Percentiles rank a stretch among this genome's conserved stretches.
Evolutionary conservation across 1,140 invertebrate genomes (phyloP).

Genomic region (Yoshiicerus persimilis): DNA sequence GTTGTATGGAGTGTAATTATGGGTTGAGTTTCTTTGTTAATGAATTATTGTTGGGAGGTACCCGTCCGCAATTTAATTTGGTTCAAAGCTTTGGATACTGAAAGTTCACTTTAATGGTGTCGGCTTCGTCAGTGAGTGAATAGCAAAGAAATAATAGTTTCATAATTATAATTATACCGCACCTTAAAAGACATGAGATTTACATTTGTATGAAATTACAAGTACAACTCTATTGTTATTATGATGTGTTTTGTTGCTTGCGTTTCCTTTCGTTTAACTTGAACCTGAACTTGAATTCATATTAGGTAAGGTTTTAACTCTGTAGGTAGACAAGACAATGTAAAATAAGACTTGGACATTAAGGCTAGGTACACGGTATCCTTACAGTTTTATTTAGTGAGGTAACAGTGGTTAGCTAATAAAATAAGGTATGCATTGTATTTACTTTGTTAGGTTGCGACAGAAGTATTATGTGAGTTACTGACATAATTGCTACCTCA

Average conservation of each 20-base stretch:
- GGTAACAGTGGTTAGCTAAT: too few relatives aligned
- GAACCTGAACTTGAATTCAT: conserved; percentile 6
- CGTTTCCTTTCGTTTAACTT: background rate
- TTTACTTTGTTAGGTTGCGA: too few relatives aligned
- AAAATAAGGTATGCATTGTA: too few relatives aligned
- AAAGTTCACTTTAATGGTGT: background rate
- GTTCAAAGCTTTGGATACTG: too few relatives aligned
- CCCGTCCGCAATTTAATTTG: too few relatives aligned
- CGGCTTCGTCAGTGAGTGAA: background rate
- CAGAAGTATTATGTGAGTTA: too few relatives aligned
- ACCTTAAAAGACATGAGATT: background rate
- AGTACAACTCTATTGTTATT: background rate
- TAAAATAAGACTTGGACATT: too few relatives aligned
- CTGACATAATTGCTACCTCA: background rate
- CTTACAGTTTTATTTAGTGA: background rate
- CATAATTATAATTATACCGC: background rate
- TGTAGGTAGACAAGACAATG: background rate
- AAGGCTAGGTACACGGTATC: background rate
- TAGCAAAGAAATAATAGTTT: background rate
- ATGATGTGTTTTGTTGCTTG: too few relatives aligned
- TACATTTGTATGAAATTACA: background rate
- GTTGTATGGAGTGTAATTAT: too few relatives aligned
- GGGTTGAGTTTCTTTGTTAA: too few relatives aligned
- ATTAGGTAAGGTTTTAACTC: background rate
- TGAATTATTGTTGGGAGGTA: too few relatives aligned